Base-by-base conservation (phyloP, 2,888 invertebrate species). In the Caenorhabditis panamensis region DNA sequence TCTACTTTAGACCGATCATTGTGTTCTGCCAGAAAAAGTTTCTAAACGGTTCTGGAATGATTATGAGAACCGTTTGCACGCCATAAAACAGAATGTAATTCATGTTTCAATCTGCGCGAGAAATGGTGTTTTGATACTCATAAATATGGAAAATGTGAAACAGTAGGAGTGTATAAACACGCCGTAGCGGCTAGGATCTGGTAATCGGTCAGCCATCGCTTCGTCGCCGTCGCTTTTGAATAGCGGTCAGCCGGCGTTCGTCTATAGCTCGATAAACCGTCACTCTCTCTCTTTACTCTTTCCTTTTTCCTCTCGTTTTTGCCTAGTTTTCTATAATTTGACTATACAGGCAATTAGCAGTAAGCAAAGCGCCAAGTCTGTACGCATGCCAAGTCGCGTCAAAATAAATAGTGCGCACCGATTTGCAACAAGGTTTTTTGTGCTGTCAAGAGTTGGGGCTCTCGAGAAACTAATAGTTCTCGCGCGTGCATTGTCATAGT, bases 171-270 rank as follows among this genome's bases (percentile, higher is more conserved):
- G 69, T 53, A 66, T 69, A 59, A 63, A 78, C 69, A 69, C 78
- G 64, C 53, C 53, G 59, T 59, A 36, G 36, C 53, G 56, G 64
- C 73, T 73, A 64, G 66, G 59, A 59, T 61, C 66, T 73, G 51
- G 79, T 79, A 79, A 79, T 79, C 79, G 79, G 73, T 68, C 73
- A 67, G 49, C 68, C 56, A 79, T 79, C 79, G 66, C 66, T 53
- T 28, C 24, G 62, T 49, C 59, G 41, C 63, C 58, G 41, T 18
- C 47, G 73, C 72, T 73, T 73, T 75, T 61, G 66, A 75, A 66
- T 75, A 75, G 75, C 61, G 75, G 75, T 75, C 75, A 69, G 64
- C 41, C 56, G 49, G 69, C 77, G 75, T 75, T 75, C 75, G 75
- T 67, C 75, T 66, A 66, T 66, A 75, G 75, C 75, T 75, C 75